phyloP scores from a whole-genome alignment of 2,113 vertebrate species.

The Myrmecobius fasciatus region DNA sequence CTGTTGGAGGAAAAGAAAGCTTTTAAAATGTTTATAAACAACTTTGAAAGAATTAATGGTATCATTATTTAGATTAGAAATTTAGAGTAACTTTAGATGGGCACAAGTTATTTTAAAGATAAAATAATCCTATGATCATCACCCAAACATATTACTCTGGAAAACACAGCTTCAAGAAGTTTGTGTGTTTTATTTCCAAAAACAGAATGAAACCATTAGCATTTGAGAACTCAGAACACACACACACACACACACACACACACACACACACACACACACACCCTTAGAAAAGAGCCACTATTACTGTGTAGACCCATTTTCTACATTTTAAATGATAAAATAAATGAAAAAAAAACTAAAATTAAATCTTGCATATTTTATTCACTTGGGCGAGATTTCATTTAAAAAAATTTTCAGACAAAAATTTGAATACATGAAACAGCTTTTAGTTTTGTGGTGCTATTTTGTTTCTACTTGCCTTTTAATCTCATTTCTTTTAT shows the following conservation, averaged over 20 bases:
- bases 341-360: background rate
- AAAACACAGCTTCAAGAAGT: constrained; percentile 52
- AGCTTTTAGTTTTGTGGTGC: constrained; percentile 23
- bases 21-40: constrained; percentile 28
- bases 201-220: constrained; percentile 24
- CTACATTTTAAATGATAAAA: background rate
- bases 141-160: constrained; percentile 43
- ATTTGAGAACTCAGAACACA: constrained; percentile 44
- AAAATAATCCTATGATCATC: constrained; percentile 16
- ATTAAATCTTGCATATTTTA: background rate
- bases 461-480: background rate
- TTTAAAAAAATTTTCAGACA: constrained; percentile 53
- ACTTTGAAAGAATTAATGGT: constrained; percentile 42
- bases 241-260: too few species aligned
- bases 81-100: constrained; percentile 22
- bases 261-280: background rate
- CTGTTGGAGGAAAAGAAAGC: background rate
- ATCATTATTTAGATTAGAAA: constrained; percentile 28
- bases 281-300: constrained; percentile 43
- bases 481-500: background rate
- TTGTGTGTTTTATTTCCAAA: constrained; percentile 39
- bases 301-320: background rate
- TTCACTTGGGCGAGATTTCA: constrained; percentile 24
- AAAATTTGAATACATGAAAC: constrained; percentile 1
- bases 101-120: constrained; percentile 42